Base-by-base conservation (phyloP, 2,113 vertebrate species). In the Cyanocitta stelleri region DNA sequence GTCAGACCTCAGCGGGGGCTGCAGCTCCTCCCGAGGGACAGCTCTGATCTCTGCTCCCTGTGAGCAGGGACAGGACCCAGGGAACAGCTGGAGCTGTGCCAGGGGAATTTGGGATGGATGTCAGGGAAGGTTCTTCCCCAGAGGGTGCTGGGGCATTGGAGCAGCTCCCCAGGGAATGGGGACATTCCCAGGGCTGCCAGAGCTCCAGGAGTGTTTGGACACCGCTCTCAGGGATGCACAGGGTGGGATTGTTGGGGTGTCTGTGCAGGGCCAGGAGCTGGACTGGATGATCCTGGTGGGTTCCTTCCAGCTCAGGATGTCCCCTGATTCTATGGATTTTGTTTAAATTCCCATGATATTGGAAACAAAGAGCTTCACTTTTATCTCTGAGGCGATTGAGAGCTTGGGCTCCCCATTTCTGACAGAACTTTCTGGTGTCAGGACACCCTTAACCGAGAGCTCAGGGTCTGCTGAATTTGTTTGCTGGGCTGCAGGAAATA, bases 391-490 rank as follows among this genome's bases (percentile, higher is more conserved):
- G 27, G 29, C 27, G 13, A 7, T 2, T 7, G 14, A 10, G 26
- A 17, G 1, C 2, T 35, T 32, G 29, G 2, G 29, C n/a, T 85
- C 7, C 33, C 9, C 6, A 0, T 66, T 39, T 37, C 6, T 78
- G 37, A 5, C 63, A 39, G 48, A 35, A 37, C 1, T 66, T 48
- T 2, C 2, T 46, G 35, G 7, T 54, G 33, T 66, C 20, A 7
- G 37, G 22, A 4, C 8, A 4, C 15, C 16, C 3, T 18, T 33
- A 10, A 18, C 4, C 1, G 0, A n/a, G 19, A 41, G 32, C 32
- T 32, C 10, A 14, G 13, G 4, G 2, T 29, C 6, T 61, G 7
- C 1, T 12, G 44, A 19, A 17, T 63, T 90, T 73, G 2, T 32
- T 24, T 73, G 22, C 22, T 55, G 66, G 24, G 17, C 29, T 56